Percentiles rank a stretch among this genome's conserved stretches.
Evolutionary conservation across 2,888 invertebrate species (phyloP).

Genomic region (Phyto melanocephala): DNA sequence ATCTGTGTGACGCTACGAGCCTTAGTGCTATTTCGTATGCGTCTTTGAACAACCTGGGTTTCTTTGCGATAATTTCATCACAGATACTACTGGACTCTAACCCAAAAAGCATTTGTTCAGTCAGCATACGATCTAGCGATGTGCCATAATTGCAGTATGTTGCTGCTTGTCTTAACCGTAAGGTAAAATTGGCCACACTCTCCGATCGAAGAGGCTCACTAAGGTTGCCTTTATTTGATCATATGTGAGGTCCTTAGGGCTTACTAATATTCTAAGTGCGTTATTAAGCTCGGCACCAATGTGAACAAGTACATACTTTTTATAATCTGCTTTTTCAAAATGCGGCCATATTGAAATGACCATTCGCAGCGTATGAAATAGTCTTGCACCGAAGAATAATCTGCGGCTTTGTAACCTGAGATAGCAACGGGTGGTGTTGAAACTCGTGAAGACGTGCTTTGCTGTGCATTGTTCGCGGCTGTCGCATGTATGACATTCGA

Average conservation of each 20-base stretch:
- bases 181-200: background rate
- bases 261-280: constrained; percentile 2
- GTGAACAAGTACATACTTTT: constrained; percentile 12
- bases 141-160: constrained; percentile 4
- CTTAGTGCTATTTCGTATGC: constrained; percentile 16
- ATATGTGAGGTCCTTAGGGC: constrained; percentile 10
- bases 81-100: constrained; percentile 50
- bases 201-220: constrained; percentile 19
- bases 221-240: constrained; percentile 3
- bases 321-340: too few relatives aligned
- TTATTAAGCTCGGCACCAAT: constrained; percentile 22
- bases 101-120: constrained; percentile 59
- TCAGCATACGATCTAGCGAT: constrained; percentile 59
- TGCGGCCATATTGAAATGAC: too few relatives aligned
- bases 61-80: constrained; percentile 57
- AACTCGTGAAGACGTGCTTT: too few relatives aligned
- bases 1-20: constrained; percentile 12
- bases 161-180: constrained; percentile 20
- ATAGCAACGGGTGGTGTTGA: too few relatives aligned
- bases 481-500: too few relatives aligned
- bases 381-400: too few relatives aligned
- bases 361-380: too few relatives aligned
- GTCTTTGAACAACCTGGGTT: constrained; percentile 19
- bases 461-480: too few relatives aligned
- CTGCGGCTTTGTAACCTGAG: too few relatives aligned